phyloP scores from a whole-genome alignment of 2,113 vertebrate genomes.

The Tetrao urogallus region DNA sequence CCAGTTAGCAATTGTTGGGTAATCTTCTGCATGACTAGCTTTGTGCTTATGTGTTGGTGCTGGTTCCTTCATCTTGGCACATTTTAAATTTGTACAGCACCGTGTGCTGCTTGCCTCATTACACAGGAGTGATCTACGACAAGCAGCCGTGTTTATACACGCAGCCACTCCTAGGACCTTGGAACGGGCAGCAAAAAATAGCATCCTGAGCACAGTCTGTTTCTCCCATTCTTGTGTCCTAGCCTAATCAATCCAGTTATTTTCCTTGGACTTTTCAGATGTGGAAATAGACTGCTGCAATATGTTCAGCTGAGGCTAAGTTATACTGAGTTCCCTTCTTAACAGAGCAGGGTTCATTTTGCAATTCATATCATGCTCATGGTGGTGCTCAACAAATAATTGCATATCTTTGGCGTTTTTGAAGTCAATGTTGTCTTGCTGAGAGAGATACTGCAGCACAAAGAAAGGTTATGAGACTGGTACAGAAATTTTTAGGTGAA shows the following conservation, averaged over 20 bases:
- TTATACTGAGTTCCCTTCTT: background rate
- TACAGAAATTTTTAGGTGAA: background rate
- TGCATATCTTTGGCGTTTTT: constrained; percentile 7
- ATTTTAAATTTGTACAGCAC: constrained; percentile 40
- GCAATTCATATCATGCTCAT: background rate
- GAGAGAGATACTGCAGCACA: background rate
- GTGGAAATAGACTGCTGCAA: background rate
- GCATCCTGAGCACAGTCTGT: constrained; percentile 34
- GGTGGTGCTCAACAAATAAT: constrained; percentile 4
- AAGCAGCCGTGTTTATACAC: constrained; percentile 21
- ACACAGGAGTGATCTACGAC: constrained; percentile 48
- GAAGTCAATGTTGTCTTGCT: background rate
- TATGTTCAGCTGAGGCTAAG: background rate
- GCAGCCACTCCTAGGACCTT: constrained; percentile 12
- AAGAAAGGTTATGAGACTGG: background rate
- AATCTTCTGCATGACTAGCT: constrained; percentile 41
- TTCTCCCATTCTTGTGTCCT: background rate
- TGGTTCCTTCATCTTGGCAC: constrained; percentile 30
- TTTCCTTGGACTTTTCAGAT: constrained; percentile 4
- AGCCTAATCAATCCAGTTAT: constrained; percentile 37
- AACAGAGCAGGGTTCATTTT: constrained; percentile 11
- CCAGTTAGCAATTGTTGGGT: constrained; percentile 20
- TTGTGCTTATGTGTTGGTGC: background rate
- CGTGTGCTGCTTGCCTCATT: constrained; percentile 63
- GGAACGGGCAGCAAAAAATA: constrained; percentile 46